Evolutionary conservation across 2,888 invertebrate genomes (phyloP).

Genomic region (Rhingia rostrata): DNA sequence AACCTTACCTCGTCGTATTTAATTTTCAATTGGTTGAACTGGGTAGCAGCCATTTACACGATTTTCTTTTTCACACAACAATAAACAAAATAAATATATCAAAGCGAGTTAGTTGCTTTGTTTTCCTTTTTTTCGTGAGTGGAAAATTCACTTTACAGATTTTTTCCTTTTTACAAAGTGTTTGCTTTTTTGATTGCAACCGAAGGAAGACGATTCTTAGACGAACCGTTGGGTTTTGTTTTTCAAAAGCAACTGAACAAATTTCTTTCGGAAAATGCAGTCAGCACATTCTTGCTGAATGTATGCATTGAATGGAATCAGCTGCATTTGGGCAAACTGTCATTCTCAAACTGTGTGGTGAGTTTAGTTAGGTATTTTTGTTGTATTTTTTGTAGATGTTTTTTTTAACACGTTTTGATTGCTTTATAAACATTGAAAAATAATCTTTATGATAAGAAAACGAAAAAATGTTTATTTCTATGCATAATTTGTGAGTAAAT

Average conservation of each 20-base stretch:
- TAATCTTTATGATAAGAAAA: no score
- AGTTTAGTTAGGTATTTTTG: neutral
- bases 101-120: slow-evolving; percentile 45
- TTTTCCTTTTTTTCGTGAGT: neutral
- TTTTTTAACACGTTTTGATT: no score
- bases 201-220: slow-evolving; percentile 72
- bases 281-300: slow-evolving; percentile 71
- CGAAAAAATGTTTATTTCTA: no score
- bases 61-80: slow-evolving; percentile 21
- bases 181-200: neutral
- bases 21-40: slow-evolving; percentile 48
- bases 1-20: slow-evolving; percentile 64
- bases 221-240: slow-evolving; percentile 78
- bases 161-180: slow-evolving; percentile 35
- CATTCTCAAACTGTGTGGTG: slow-evolving; percentile 33
- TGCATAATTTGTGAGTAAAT: no score
- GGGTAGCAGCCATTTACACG: slow-evolving; percentile 52
- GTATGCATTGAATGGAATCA: slow-evolving; percentile 42
- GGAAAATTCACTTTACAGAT: slow-evolving; percentile 16
- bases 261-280: slow-evolving; percentile 62
- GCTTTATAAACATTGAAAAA: no score
- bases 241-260: slow-evolving; percentile 79
- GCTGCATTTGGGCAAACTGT: slow-evolving; percentile 23
- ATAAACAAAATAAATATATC: slow-evolving; percentile 60
- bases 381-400: no score